Base-by-base conservation (phyloP, 2,113 vertebrate genomes). In the Tylochromis polylepis region DNA sequence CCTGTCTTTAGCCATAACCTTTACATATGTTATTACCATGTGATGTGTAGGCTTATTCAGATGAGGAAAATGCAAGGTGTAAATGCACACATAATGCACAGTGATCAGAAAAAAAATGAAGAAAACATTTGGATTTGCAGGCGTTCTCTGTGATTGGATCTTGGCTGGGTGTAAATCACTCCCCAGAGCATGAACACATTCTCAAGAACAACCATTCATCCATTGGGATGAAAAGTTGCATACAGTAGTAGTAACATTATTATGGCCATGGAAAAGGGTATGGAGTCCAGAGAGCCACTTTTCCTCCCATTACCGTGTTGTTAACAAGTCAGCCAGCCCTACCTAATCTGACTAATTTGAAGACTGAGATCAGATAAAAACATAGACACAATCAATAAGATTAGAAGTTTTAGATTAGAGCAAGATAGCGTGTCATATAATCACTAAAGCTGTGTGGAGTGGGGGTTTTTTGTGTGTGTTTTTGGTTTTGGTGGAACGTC, bases 361-460 rank as follows among this genome's bases (percentile, higher is more conserved):
- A 49, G 41, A 46, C 41, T 18, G 41, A 11, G 41, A 49, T 72
- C 41, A 72, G 22, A 72, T 49, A 49, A 49, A 72, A 72, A 46
- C 38, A 43, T 0, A 4, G 8, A 11, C 41, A 49, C 67, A 20
- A 43, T 70, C 62, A 67, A 27, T 72, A 18, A 49, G 22, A 72
- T 49, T 72, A 29, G 67, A 72, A 72, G 22, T 22, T 49, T 72
- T 16, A 29, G 27, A 72, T 72, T 49, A 72, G 22, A 18, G 22
- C 41, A 49, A 11, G 15, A 49, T 46, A 46, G 5, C 14, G 16
- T 22, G 8, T 43, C 7, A 24, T 43, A 43, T 16, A 1, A 27
- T 46, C 22, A 27, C 38, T 24, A 0, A 24, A 0, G 12, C 38
- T 43, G 36, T 70, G 5, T 3, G 2, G 14, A 5, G 11, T 3